Conservation (phyloP, 2,113 vertebrate species). For the Sylvia atricapilla region DNA sequence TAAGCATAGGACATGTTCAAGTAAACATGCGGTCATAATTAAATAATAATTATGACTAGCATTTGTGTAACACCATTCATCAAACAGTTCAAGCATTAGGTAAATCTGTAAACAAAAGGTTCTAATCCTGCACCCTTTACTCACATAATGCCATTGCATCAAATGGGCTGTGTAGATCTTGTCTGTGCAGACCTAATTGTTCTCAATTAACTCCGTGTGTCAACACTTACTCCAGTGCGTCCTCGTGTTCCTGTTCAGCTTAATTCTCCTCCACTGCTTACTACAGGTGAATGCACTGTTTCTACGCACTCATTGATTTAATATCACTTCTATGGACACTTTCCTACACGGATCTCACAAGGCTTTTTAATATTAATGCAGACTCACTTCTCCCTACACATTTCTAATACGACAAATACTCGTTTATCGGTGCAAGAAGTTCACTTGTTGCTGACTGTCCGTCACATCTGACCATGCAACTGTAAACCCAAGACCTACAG, state of each 20-base stretch:
- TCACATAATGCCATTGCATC: conserved; percentile 11
- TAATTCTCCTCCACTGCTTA: not conserved
- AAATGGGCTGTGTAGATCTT: conserved; percentile 48
- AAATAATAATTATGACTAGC: conserved; percentile 32
- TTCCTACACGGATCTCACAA: not conserved
- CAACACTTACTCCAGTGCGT: not conserved
- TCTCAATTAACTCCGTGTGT: conserved; percentile 51
- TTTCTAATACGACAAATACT: not conserved
- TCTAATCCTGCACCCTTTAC: conserved; percentile 52
- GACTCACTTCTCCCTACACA: not conserved
- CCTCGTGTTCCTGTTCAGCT: not conserved
- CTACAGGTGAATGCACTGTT: not conserved
- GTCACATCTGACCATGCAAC: not conserved
- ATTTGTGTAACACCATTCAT: conserved; percentile 41
- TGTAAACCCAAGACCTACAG: not conserved
- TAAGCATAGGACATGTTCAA: conserved; percentile 38
- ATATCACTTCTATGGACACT: not conserved
- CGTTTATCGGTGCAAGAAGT: not conserved
- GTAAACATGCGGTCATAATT: conserved; percentile 49
- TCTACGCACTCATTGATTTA: not conserved
- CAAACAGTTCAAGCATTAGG: conserved; percentile 18
- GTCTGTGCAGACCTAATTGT: conserved; percentile 52
- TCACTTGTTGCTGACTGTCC: not conserved
- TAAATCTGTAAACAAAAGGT: conserved; percentile 59
- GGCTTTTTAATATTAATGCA: not conserved